phyloP scores from a whole-genome alignment of 1,140 invertebrate species.

The Ridgeia piscesae region DNA sequence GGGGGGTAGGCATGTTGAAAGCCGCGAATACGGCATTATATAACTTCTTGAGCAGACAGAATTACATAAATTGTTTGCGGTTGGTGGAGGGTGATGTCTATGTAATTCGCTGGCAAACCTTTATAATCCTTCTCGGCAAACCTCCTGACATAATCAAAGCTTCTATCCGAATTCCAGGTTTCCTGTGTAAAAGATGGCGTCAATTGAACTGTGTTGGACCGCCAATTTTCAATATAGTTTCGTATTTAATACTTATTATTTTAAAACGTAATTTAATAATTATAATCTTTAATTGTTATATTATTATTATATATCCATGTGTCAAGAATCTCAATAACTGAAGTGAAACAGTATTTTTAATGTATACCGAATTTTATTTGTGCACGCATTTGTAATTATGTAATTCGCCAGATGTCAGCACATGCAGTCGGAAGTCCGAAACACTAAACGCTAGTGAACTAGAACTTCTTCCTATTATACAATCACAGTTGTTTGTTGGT shows the following conservation, averaged over 20 bases:
- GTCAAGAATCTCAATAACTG: not conserved
- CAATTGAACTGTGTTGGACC: not conserved
- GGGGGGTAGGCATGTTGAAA: not conserved
- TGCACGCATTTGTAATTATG: not conserved
- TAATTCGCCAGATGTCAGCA: not conserved
- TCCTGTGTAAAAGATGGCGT: not conserved
- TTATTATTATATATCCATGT: not conserved
- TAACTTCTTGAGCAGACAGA: not conserved
- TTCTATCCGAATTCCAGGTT: conserved; percentile 5
- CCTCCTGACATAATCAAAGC: not conserved
- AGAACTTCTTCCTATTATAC: too few relatives aligned
- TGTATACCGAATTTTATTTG: not conserved
- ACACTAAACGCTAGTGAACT: not conserved
- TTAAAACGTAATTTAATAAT: not conserved
- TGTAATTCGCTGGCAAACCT: not conserved
- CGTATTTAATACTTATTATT: not conserved
- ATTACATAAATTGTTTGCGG: not conserved
- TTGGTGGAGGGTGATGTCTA: not conserved
- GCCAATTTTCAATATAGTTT: not conserved
- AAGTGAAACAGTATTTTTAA: not conserved
- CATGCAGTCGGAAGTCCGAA: not conserved
- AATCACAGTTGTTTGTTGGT: too few relatives aligned
- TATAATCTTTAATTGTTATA: not conserved
- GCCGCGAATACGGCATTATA: not conserved
- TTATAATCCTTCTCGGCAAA: conserved; percentile 1